Evolutionary conservation across 2,888 invertebrate species (phyloP), one percentile per base, ranked within the genome.

Genomic region (Sipha maydis): DNA sequence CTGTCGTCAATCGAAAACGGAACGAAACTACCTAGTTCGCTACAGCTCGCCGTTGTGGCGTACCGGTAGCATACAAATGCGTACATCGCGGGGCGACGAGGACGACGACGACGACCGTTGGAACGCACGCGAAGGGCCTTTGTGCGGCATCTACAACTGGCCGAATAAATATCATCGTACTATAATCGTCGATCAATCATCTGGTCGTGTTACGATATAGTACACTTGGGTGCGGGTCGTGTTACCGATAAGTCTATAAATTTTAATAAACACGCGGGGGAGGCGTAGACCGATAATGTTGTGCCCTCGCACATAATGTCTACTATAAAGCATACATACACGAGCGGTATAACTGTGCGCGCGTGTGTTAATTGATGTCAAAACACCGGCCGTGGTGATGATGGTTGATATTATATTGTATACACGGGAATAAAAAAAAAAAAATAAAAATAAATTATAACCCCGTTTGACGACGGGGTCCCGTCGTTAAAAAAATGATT

Each of bases 241-340:
- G 67, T 61, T 61, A 61, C 61, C 61, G 41, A 67, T 67, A 77
- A 48, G 85, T 48, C 41, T 41, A 77, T 85, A 85, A 85, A 77
- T 85, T 67, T 41, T 67, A 85, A 85, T 85, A 77, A 85, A 77
- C 85, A 17, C 38, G 75, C 34, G 85, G 4, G 71, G 48, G 83
- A 31, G 54, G 48, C 69, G 69, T 69, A 28, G 48, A n/a, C 11
- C 71, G 75, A 61, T 82, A 82, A 21, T 25, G 5, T 38, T 25
- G 38, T 8, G 77, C n/a, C 48, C 21, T 41, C n/a, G 77, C 41
- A 41, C 9, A 38, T 17, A 28, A 41, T 34, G 48, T 77, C 8
- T 17, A 28, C 11, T 28, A 7, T 28, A 28, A 28, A 25, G n/a
- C n/a, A 4, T 28, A 31, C 69, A 11, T 8, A 61, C 69, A 8